These are phyloP conservation scores for Carassius carassius DNA, from an alignment of 2,113 vertebrate species.

Conservation along the genomic window DNA sequence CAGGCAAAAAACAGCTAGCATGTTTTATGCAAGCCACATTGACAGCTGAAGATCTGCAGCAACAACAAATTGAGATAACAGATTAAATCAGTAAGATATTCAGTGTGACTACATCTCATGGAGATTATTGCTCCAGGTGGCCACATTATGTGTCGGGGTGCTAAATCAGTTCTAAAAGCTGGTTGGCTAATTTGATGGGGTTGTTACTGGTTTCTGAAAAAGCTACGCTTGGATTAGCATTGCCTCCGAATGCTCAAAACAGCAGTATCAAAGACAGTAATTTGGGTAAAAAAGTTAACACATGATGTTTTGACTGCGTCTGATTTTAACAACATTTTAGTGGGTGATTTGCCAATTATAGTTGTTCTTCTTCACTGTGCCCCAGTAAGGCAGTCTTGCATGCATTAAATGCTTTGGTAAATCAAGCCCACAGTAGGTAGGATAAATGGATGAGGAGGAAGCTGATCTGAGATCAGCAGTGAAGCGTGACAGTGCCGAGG, in stretches of 20 bases:
- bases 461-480: slow-evolving; percentile 37
- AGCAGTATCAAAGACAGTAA: neutral
- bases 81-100: slow-evolving; percentile 29
- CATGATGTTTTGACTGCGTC: neutral
- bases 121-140: slow-evolving; percentile 34
- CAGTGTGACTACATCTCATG: slow-evolving; percentile 12
- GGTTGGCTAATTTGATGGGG: slow-evolving; percentile 15
- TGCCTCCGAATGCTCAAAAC: neutral
- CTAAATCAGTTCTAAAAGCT: slow-evolving; percentile 14
- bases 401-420: slow-evolving; percentile 24
- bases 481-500: slow-evolving; percentile 32
- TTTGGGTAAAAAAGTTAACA: neutral
- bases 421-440: slow-evolving; percentile 27
- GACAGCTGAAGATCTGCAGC: slow-evolving; percentile 10
- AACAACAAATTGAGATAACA: neutral
- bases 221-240: neutral
- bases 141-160: neutral
- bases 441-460: slow-evolving; percentile 36
- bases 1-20: neutral
- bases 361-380: neutral
- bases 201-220: slow-evolving; percentile 17
- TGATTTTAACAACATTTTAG: too few relatives aligned
- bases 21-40: neutral
- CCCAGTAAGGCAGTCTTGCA: slow-evolving; percentile 35
- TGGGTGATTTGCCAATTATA: neutral